Base-by-base conservation (phyloP, 2,113 vertebrate species). In the Plecturocebus donacophilus region DNA sequence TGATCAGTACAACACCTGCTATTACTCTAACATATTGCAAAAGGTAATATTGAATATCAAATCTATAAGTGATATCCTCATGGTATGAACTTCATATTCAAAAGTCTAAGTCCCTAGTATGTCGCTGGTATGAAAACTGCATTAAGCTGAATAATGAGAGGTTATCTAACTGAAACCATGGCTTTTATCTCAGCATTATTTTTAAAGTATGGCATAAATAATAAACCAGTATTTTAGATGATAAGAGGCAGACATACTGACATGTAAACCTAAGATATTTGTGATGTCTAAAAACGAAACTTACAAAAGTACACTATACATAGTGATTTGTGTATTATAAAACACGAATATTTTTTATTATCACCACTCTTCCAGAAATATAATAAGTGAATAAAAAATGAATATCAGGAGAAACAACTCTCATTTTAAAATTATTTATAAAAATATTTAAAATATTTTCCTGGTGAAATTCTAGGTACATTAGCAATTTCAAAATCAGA, bases 371-470 rank as follows among this genome's bases (percentile, higher is more conserved):
- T 76, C 90, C 68, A 95, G 58, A 97, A 96, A 94, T 56, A 85
- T 6, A 4, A 25, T 19, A 90, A 56, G 35, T 94, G 81, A 97
- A 95, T 91, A 75, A 83, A 94, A 96, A 92, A 49, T 91, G 77
- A 94, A 76, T 75, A 94, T 87, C 75, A 73, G 19, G 38, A 96
- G 49, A 76, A 91, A 82, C 7, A 93, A 93, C 25, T 61, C 75
- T 92, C 83, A 90, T 52, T 90, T 91, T 75, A 73, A 92, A 95
- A 54, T 86, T 32, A 84, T 77, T 95, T 97, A 52, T 87, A 85
- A 85, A 93, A 97, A 61, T 61, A 70, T 38, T 89, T 91, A 87
- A 87, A 95, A 76, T 25, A 77, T 75, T 77, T 68, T 49, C 21
- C 40, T 58, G 42, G 52, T 94, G 85, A 93, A 92, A 94, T 86